Conservation (phyloP, 2,888 invertebrate genomes). For the Baccha elongata region DNA sequence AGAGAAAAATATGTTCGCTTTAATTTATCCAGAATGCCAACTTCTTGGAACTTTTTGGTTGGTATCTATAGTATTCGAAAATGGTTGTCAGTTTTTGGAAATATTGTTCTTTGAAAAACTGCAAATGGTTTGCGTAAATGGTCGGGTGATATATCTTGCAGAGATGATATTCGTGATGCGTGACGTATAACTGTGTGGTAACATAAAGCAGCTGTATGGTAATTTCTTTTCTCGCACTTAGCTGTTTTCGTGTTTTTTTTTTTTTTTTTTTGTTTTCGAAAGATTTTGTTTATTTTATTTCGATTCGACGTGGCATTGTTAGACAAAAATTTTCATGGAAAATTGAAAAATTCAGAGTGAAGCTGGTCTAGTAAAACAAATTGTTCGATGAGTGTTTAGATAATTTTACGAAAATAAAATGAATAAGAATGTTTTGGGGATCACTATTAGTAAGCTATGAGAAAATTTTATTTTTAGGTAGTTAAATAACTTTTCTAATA, state of each 20-base stretch:
- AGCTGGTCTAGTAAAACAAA: not conserved
- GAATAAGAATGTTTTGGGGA: not conserved
- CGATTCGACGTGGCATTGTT: not conserved
- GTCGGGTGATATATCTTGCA: not conserved
- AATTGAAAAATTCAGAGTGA: not conserved
- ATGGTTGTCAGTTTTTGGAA: not conserved
- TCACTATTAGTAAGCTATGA: not conserved
- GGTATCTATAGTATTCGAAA: not conserved
- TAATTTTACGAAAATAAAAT: conserved; percentile 1
- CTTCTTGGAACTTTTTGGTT: not conserved
- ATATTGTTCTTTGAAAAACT: not conserved
- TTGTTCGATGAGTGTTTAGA: conserved; percentile 1
- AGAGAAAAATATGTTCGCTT: not conserved
- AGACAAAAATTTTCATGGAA: not conserved
- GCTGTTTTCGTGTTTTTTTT: not conserved
- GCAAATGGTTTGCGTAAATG: not conserved
- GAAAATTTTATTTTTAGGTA: too few relatives aligned
- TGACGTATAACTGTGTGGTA: not conserved
- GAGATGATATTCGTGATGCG: not conserved
- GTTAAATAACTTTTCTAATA: too few relatives aligned
- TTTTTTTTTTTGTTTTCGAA: conserved; percentile 11
- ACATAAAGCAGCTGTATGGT: conserved; percentile 14
- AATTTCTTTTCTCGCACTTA: not conserved
- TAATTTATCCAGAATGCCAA: not conserved
- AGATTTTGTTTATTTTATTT: conserved; percentile 20